These are phyloP conservation scores for Heterotis niloticus DNA, from an alignment of 2,113 vertebrate species.

Conservation along the genomic window DNA sequence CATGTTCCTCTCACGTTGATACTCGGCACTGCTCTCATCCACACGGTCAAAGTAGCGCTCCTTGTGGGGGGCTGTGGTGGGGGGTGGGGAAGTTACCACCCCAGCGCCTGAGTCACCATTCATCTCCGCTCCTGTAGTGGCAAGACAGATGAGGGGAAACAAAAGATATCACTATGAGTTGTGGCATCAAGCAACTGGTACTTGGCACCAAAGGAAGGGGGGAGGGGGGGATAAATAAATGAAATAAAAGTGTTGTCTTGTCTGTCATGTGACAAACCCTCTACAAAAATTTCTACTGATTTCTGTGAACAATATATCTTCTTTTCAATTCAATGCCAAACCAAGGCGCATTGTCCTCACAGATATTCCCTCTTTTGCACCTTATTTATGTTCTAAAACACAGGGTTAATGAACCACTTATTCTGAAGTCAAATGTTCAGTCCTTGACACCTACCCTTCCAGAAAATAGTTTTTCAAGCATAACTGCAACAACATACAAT, in stretches of 20 bases:
- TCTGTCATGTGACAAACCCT: slow-evolving; percentile 33
- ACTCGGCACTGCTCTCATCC: slow-evolving; percentile 92
- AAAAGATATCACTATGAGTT: background rate
- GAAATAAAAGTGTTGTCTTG: too few relatives aligned
- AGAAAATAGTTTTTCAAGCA: background rate
- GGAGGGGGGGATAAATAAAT: too few relatives aligned
- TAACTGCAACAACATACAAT: too few relatives aligned
- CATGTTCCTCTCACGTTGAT: slow-evolving; percentile 96
- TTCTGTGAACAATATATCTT: slow-evolving; percentile 39
- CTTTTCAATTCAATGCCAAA: slow-evolving; percentile 34
- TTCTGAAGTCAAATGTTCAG: background rate
- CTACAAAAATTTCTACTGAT: slow-evolving; percentile 43
- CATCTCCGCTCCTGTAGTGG: slow-evolving; percentile 68
- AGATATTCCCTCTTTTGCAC: background rate
- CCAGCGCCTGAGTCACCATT: slow-evolving; percentile 88
- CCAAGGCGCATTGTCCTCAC: slow-evolving; percentile 20
- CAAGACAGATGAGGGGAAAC: background rate
- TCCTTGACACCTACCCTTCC: background rate
- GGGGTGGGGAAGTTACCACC: slow-evolving; percentile 95
- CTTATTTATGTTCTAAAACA: background rate
- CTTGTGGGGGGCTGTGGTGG: slow-evolving; percentile 89
- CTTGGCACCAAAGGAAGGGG: background rate
- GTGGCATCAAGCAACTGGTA: background rate
- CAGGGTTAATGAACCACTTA: background rate
- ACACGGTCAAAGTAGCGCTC: slow-evolving; percentile 97